Evolutionary conservation across 2,888 invertebrate species (phyloP).

Genomic region (Monoplex corrugatus): DNA sequence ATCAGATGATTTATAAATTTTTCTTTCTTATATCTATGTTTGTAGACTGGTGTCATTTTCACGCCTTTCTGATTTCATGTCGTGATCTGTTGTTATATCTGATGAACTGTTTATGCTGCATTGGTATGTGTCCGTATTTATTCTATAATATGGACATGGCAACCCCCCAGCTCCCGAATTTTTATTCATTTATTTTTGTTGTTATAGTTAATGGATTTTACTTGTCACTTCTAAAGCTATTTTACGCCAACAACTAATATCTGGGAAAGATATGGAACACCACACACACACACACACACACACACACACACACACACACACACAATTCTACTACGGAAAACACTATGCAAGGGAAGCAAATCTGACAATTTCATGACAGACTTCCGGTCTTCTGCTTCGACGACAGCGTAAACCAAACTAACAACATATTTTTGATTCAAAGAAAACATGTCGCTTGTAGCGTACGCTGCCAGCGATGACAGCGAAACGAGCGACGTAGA

Average conservation of each 20-base stretch:
- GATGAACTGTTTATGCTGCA: not conserved
- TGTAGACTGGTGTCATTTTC: not conserved
- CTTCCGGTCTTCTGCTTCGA: not conserved
- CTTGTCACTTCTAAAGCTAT: too few relatives aligned
- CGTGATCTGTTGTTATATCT: too few relatives aligned
- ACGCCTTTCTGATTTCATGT: too few relatives aligned
- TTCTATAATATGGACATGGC: not conserved
- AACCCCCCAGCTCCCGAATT: too few relatives aligned
- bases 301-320: not conserved
- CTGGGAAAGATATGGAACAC: too few relatives aligned
- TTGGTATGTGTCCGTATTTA: not conserved
- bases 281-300: too few relatives aligned
- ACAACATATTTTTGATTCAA: not conserved
- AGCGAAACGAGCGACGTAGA: conserved; percentile 66
- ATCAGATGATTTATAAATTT: not conserved
- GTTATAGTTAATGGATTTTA: too few relatives aligned
- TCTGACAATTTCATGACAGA: not conserved
- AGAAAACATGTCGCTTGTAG: conserved; percentile 74
- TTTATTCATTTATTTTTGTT: too few relatives aligned
- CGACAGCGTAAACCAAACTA: not conserved
- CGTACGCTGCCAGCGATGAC: conserved; percentile 70
- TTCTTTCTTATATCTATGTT: not conserved
- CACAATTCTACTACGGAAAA: not conserved
- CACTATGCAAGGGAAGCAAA: not conserved
- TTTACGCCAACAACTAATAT: too few relatives aligned